A percentile compares a stretch with the other conserved stretches of the same genome.
phyloP scores from a whole-genome alignment of 2,888 invertebrate genomes.

The Clitarchus hookeri region DNA sequence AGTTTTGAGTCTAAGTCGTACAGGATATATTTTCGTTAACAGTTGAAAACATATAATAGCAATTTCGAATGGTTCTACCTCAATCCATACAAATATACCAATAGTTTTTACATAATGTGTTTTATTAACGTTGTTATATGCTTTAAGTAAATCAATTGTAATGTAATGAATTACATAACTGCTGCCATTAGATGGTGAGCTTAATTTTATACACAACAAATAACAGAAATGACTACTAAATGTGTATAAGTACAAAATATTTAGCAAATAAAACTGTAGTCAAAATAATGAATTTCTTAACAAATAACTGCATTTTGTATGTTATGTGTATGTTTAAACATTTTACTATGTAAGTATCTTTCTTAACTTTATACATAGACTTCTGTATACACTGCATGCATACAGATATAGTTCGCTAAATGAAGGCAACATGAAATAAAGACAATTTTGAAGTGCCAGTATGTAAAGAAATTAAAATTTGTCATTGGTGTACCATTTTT shows the following conservation, averaged over 20 bases:
- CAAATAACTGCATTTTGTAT: conserved; percentile 27
- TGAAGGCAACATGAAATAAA: conserved; percentile 1
- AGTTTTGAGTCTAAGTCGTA: neutral
- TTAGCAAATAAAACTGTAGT: conserved; percentile 19
- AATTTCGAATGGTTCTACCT: conserved; percentile 40
- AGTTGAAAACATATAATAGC: conserved; percentile 35
- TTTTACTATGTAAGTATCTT: conserved; percentile 17
- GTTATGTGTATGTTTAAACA: conserved; percentile 20
- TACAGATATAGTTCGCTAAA: conserved; percentile 20
- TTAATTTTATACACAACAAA: conserved; percentile 17
- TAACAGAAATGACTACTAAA: conserved; percentile 5
- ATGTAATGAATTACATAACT: neutral
- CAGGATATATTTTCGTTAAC: conserved; percentile 35
- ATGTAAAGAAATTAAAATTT: conserved; percentile 7
- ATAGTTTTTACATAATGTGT: conserved; percentile 38
- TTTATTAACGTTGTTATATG: conserved; percentile 36
- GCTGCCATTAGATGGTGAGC: conserved; percentile 15
- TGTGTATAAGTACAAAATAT: conserved; percentile 20
- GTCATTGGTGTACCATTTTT: conserved; percentile 20
- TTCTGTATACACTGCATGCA: conserved; percentile 10
- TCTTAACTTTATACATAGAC: conserved; percentile 27
- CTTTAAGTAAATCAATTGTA: conserved; percentile 23
- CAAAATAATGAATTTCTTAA: neutral
- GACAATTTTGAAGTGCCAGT: conserved; percentile 22
- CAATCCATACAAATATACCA: conserved; percentile 40